Evolutionary conservation across 2,888 invertebrate genomes (phyloP), one percentile per base, ranked within the genome.

Genomic region (Xylota segnis): DNA sequence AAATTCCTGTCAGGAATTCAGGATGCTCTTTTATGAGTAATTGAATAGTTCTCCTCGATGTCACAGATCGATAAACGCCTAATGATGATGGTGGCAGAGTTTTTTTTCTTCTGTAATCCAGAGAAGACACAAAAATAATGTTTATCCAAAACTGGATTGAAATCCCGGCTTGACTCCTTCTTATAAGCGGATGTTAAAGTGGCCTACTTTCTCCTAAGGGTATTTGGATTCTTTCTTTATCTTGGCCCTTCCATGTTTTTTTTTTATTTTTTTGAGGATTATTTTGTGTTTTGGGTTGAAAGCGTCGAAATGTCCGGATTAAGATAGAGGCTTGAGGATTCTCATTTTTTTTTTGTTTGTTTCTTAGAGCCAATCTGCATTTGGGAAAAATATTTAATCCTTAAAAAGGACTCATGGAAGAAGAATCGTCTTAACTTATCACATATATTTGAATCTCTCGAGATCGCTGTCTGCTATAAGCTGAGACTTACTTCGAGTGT

Each of bases 241-340:
- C 29, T 0, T 65, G 34, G n/a, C 54, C 43, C 58, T 50, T 50
- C 50, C 12, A 58, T 16, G n/a, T n/a, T 7, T 14, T 5, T 40
- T 56, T 43, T 32, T 6, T 47, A 10, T 37, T 12, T 12, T 37
- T 7, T 37, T 37, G 7, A 34, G 7, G 10, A 37, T 45, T 16
- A 66, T 68, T 74, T 43, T 45, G 29, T 59, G 72, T 78, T 72
- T 72, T 72, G 66, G 50, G 40, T 63, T 66, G 61, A 37, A 78
- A 72, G 83, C 83, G 83, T 78, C 54, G 83, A 83, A 78, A 83
- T 68, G 72, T 83, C 78, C 72, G 72, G 72, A 79, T 79, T 79
- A 79, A 72, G 58, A 50, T 66, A 70, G 63, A 71, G 63, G 27
- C 37, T 40, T 47, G 63, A 29, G 50, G 27, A 34, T 56, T 63